Evolutionary conservation across 2,888 invertebrate species (phyloP), one percentile per base, ranked within the genome.

Genomic region (Carabus problematicus): DNA sequence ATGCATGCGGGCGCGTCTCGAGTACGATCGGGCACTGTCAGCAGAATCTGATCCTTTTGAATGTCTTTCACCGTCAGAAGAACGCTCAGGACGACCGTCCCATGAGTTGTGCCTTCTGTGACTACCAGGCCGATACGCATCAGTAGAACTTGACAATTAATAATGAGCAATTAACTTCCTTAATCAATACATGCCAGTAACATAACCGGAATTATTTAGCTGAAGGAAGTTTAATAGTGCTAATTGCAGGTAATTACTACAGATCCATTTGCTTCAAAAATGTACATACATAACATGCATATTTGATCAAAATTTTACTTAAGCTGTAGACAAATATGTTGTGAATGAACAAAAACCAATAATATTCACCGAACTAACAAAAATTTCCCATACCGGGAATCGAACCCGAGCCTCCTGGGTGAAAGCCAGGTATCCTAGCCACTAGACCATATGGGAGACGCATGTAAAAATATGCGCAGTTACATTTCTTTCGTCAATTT

Each of bases 321-420:
- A 29, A 6, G 29, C 2, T 3, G 6, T 29, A 29, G 29, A 29
- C 29, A 29, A 29, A 29, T 29, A 29, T 29, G 6, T 29, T 29
- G 6, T 29, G 29, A 2, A 29, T 29, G 3, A 29, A 29, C 6
- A 29, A 29, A 29, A 6, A 29, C 3, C 29, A 29, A 3, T 29
- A 29, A 29, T 29, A 29, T 29, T n/a, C 29, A 29, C 29, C 6
- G 6, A 2, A 29, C 2, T 29, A 29, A 29, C 6, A 29, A 29
- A 6, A 29, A 29, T 3, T 29, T 29, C 29, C 29, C 2, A 29
- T 87, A 87, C 87, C 87, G 87, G 87, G 87, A 88, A 88, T 88
- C 88, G 88, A 88, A 88, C 88, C 87, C 88, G 87, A 88, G 88
- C 88, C 88, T 88, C 87, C 87, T 87, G 87, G 87, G 86, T 87